These are phyloP conservation scores for Hydropotes inermis DNA, from an alignment of 2,113 vertebrate species.

Conservation along the genomic window DNA sequence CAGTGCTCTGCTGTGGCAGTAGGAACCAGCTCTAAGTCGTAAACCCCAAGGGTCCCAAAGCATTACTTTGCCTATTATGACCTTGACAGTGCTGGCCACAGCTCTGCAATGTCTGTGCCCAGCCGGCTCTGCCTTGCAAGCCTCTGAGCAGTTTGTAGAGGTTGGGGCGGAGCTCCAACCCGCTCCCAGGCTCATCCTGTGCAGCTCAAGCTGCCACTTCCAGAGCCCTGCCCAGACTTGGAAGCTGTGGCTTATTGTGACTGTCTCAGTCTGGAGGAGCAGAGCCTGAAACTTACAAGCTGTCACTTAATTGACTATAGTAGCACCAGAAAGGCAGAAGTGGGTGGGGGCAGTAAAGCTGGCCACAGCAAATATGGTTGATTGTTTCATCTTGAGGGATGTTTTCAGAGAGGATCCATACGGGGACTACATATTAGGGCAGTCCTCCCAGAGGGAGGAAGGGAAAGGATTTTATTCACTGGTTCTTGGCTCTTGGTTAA, in stretches of 20 bases:
- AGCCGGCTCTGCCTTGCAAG: neutral
- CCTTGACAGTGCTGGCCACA: neutral
- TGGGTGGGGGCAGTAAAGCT: neutral
- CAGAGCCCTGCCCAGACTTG: neutral
- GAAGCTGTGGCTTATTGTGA: neutral
- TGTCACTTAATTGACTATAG: neutral
- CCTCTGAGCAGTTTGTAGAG: neutral
- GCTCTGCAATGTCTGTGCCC: neutral
- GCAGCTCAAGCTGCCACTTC: neutral
- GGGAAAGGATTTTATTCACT: neutral
- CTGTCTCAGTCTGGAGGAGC: neutral
- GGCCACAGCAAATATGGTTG: neutral
- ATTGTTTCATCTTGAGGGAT: neutral
- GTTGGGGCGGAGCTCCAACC: neutral
- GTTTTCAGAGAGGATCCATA: neutral
- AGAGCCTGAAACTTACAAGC: neutral
- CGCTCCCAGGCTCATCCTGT: neutral
- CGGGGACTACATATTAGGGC: neutral
- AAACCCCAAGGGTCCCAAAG: neutral
- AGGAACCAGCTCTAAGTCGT: neutral
- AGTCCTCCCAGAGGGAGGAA: neutral
- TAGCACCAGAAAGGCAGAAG: neutral
- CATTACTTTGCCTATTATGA: neutral
- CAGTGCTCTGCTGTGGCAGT: neutral
- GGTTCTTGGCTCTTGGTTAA: neutral